A percentile compares a stretch with the other conserved stretches of the same genome.
These are phyloP conservation scores for Pogoniulus pusillus DNA, from an alignment of 2,797 vertebrate species.

Conservation along the genomic window DNA sequence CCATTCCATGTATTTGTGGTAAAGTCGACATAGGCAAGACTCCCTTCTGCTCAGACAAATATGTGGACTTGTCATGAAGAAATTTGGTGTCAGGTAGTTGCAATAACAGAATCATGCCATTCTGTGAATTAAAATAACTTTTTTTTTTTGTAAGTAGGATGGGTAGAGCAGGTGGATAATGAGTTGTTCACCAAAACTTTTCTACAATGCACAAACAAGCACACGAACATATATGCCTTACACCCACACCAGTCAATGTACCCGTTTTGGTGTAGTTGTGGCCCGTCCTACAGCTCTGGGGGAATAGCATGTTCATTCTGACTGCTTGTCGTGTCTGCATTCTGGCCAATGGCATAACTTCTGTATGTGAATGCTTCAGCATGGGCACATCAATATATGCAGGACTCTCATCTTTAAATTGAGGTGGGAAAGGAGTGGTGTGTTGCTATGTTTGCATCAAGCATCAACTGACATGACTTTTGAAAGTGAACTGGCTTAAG, in stretches of 20 bases:
- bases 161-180: neutral
- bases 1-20: neutral
- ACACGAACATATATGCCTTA: accelerated
- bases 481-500: no score
- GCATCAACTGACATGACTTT: no score
- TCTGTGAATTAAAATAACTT: neutral
- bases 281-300: neutral
- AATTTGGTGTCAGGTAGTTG: neutral
- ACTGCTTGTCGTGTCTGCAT: accelerated
- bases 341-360: neutral
- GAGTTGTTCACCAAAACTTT: neutral
- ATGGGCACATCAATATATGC: neutral
- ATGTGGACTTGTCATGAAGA: neutral
- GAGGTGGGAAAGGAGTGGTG: no score
- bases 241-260: accelerated
- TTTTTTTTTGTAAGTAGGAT: neutral
- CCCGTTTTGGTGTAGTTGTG: accelerated
- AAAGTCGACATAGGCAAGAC: neutral
- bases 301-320: neutral
- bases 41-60: neutral
- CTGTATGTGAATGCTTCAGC: neutral
- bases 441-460: no score
- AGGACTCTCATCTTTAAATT: neutral
- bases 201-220: neutral
- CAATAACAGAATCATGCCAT: neutral